Percentiles rank a stretch among this genome's conserved stretches.
These are phyloP conservation scores for Drosophila tsacasi DNA, from an alignment of 1,140 invertebrate genomes.

Conservation along the genomic window DNA sequence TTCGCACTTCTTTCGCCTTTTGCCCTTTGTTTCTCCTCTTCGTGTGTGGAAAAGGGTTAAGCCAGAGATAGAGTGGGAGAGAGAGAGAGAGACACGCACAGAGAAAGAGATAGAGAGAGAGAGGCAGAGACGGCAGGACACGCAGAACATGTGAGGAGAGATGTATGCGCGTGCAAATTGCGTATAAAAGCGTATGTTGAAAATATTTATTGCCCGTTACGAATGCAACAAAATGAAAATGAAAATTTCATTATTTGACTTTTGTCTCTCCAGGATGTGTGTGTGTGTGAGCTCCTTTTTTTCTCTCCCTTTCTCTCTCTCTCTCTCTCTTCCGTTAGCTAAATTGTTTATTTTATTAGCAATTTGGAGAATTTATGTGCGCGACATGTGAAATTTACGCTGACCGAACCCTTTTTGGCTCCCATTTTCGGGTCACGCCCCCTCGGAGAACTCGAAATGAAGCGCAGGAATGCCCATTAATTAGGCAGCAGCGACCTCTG, in stretches of 20 bases:
- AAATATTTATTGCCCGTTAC: conserved; percentile 84
- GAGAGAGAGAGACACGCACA: neutral
- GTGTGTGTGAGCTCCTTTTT: conserved; percentile 18
- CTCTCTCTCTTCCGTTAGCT: conserved; percentile 59
- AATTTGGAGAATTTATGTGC: conserved; percentile 81
- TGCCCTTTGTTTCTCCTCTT: conserved; percentile 44
- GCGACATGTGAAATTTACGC: conserved; percentile 50
- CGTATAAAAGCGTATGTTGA: conserved; percentile 83
- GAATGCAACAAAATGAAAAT: conserved; percentile 84
- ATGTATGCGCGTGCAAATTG: conserved; percentile 81
- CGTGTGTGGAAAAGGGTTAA: conserved; percentile 53
- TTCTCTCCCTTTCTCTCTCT: neutral
- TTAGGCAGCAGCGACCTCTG: conserved; percentile 69
- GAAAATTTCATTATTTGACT: conserved; percentile 83
- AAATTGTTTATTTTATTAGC: conserved; percentile 85
- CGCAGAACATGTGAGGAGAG: conserved; percentile 58
- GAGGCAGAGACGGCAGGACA: conserved; percentile 6
- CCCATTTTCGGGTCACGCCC: conserved; percentile 8
- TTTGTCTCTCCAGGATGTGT: conserved; percentile 21
- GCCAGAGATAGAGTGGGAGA: conserved; percentile 11
- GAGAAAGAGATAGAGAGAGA: conserved; percentile 10
- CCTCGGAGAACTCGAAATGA: conserved; percentile 54
- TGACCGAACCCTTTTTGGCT: conserved; percentile 31
- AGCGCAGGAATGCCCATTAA: conserved; percentile 78
- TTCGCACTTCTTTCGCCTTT: conserved; percentile 53